Conservation (phyloP, 1,140 invertebrate species). For the Daktulosphaira vitifoliae region DNA sequence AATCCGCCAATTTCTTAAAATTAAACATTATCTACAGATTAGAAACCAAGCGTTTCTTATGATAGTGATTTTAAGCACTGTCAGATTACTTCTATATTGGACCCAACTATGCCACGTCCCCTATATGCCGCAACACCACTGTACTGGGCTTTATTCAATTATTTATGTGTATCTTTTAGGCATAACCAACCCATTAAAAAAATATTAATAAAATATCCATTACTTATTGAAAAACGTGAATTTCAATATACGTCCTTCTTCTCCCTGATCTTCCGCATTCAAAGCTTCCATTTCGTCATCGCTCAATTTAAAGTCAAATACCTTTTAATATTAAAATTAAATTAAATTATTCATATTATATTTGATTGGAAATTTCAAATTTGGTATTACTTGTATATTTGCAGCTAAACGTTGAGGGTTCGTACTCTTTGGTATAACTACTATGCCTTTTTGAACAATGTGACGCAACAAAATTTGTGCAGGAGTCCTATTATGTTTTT, state of each 20-base stretch:
- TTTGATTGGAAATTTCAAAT: neutral
- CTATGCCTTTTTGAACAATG: conserved; percentile 49
- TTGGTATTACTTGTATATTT: conserved; percentile 46
- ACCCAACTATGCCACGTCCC: too few species aligned
- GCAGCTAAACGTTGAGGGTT: conserved; percentile 48
- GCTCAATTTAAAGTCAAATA: conserved; percentile 51
- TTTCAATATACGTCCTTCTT: conserved; percentile 51
- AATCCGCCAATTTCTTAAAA: too few species aligned
- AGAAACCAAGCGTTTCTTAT: too few species aligned
- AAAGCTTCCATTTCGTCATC: conserved; percentile 48
- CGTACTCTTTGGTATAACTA: conserved; percentile 55
- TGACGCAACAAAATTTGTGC: conserved; percentile 55
- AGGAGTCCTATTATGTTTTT: conserved; percentile 48
- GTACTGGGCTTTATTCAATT: too few species aligned
- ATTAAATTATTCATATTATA: neutral
- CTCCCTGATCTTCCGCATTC: conserved; percentile 47
- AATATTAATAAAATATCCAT: conserved; percentile 33
- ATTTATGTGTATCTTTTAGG: neutral
- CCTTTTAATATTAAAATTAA: conserved; percentile 44
- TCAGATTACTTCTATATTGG: too few species aligned
- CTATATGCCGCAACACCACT: too few species aligned
- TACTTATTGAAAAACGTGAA: conserved; percentile 52
- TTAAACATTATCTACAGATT: too few species aligned
- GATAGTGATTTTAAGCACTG: too few species aligned
- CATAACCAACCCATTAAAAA: too few species aligned